A percentile compares a stretch with the other conserved stretches of the same genome.
These are phyloP conservation scores for Homarus gammarus DNA, from an alignment of 2,888 invertebrate genomes.

Conservation along the genomic window DNA sequence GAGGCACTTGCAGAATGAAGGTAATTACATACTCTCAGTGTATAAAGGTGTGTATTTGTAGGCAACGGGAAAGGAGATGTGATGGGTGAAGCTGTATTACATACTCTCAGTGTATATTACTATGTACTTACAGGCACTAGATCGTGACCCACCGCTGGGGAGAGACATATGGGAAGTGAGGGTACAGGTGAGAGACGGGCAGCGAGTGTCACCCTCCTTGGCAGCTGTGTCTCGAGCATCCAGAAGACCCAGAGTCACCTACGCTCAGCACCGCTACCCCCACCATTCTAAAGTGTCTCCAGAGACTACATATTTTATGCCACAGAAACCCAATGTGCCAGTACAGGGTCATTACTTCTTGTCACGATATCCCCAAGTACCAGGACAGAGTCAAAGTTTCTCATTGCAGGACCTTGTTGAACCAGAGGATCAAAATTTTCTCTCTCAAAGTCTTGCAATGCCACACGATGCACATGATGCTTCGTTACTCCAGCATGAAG, in stretches of 20 bases:
- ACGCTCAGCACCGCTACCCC: not conserved
- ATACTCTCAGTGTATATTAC: too few relatives aligned
- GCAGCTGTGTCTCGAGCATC: slow-evolving; percentile 24
- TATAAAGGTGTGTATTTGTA: too few relatives aligned
- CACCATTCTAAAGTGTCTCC: not conserved
- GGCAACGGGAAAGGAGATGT: too few relatives aligned
- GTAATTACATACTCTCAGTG: too few relatives aligned
- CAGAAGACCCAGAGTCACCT: not conserved
- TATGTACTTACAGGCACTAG: slow-evolving; percentile 39
- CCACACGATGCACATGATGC: too few relatives aligned
- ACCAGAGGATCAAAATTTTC: too few relatives aligned
- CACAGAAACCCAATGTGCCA: not conserved
- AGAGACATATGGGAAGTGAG: slow-evolving; percentile 35
- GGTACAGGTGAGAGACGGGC: slow-evolving; percentile 58
- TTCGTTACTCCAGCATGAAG: too few relatives aligned
- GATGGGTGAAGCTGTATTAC: too few relatives aligned
- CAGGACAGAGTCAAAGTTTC: not conserved
- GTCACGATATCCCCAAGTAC: not conserved
- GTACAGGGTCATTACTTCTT: not conserved
- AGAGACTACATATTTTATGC: not conserved
- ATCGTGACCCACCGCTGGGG: slow-evolving; percentile 52
- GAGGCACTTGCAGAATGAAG: too few relatives aligned
- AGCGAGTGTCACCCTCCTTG: slow-evolving; percentile 48
- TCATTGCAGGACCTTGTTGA: not conserved
- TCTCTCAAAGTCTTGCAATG: too few relatives aligned